Base-by-base conservation (phyloP, 2,113 vertebrate genomes). In the Illadopsis cleaveri region DNA sequence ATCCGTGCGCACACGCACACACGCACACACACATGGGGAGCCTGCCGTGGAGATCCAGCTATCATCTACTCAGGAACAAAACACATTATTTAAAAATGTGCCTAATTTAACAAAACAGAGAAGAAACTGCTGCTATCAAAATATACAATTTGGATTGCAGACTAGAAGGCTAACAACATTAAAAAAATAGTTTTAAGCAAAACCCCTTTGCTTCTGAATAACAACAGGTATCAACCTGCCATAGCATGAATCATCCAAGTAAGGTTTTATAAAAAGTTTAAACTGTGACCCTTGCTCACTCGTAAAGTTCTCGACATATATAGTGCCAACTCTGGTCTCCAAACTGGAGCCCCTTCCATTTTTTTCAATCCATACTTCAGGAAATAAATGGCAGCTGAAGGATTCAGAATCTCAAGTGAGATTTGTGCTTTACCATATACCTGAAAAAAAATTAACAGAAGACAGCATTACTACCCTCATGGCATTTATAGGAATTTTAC, bases 371-470 rank as follows among this genome's bases (percentile, higher is more conserved):
- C 97, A 95, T 86, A 95, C 93, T 94, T 96, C 96, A 94, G 96
- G 93, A 97, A 98, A 95, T 89, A 98, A 97, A 94, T 90, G 94
- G 93, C 89, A 97, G 96, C 89, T 92, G 61, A 88, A 89, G 65
- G 66, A 94, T 95, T 99, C 98, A 99, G 98, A 99, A 99, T 97
- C 99, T 98, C 98, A 99, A 98, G 97, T 99, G 99, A 87, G 99
- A 98, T 98, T 99, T 99, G 98, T 99, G 99, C 97, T 99, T 99
- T 90, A 99, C 99, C 99, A 99, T 99, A 97, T 99, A 99, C 98
- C 99, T 99, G 98, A 24, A 95, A 94, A 82, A 82, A 64, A 82
- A 64, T 18, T 8, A 86, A 76, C 8, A 84, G 35, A 82, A 93
- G 24, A 65, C 44, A 96, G 45, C 6, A n/a, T 83, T 54, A 96